Conservation (phyloP, 2,113 vertebrate genomes). For the Ochotona curzoniae region DNA sequence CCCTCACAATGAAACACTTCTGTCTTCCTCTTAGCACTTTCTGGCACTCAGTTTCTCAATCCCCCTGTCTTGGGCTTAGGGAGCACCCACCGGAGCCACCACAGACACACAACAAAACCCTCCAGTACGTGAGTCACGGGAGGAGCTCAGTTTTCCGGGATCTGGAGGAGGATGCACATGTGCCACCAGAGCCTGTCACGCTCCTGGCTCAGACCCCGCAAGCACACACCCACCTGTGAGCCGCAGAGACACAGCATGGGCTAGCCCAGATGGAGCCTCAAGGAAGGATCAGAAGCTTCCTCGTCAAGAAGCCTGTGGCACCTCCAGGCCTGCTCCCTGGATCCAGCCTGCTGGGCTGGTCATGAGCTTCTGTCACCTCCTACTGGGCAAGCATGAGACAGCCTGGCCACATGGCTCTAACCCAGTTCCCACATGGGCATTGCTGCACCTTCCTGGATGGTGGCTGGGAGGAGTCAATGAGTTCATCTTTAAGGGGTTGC, state of each 20-base stretch:
- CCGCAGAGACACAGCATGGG: background rate
- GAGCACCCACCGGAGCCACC: background rate
- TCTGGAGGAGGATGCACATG: background rate
- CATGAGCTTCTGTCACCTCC: no score
- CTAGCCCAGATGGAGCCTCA: background rate
- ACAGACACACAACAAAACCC: background rate
- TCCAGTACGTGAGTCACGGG: background rate
- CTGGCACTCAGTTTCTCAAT: background rate
- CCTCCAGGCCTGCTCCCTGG: no score
- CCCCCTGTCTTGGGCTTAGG: background rate
- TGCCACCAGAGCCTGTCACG: background rate
- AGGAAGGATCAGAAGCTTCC: background rate
- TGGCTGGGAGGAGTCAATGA: background rate
- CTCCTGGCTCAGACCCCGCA: background rate
- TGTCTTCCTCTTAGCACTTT: no score
- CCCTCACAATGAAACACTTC: background rate
- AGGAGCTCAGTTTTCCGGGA: background rate
- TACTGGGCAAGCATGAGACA: background rate
- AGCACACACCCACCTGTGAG: no score
- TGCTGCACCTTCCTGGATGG: background rate
- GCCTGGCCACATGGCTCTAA: no score
- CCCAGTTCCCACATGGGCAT: background rate
- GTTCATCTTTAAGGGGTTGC: background rate
- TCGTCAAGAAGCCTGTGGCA: fast-evolving
- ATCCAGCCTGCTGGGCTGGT: background rate